These are phyloP conservation scores for Muscicapa striata DNA, from an alignment of 2,797 vertebrate species.

Conservation along the genomic window DNA sequence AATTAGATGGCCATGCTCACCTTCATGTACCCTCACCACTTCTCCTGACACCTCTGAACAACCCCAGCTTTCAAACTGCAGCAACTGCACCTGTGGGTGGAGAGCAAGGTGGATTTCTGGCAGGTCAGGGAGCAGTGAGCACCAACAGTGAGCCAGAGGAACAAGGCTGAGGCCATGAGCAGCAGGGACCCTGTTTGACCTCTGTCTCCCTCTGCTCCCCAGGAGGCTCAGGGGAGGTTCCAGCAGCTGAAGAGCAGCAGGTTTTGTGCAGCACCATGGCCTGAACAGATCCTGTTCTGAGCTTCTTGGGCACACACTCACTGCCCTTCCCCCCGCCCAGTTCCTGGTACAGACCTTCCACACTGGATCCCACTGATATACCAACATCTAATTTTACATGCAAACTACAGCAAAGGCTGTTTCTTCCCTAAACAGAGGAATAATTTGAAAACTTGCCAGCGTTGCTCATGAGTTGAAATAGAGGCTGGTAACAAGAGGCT, in stretches of 20 bases:
- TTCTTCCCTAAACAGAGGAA: background rate
- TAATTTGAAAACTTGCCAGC: background rate
- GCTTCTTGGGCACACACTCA: background rate
- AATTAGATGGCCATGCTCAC: background rate
- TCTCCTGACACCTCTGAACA: background rate
- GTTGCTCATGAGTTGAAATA: background rate
- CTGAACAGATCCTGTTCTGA: background rate
- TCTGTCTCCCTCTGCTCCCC: background rate
- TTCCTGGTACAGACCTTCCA: background rate
- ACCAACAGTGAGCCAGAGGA: background rate
- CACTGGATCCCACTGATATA: background rate
- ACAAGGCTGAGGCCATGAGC: background rate
- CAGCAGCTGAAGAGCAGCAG: background rate
- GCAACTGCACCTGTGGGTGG: background rate
- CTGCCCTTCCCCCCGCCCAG: accelerated
- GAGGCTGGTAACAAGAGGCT: background rate
- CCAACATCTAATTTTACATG: background rate
- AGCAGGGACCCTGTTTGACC: background rate
- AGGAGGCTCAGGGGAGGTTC: background rate
- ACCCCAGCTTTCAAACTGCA: background rate
- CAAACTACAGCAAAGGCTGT: background rate
- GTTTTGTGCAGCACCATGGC: background rate
- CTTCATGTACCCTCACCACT: background rate
- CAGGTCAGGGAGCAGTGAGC: background rate
- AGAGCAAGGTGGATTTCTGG: accelerated